A percentile compares a stretch with the other conserved stretches of the same genome.
These are phyloP conservation scores for Rhynchomys soricoides DNA, from an alignment of 2,113 vertebrate species.

Conservation along the genomic window DNA sequence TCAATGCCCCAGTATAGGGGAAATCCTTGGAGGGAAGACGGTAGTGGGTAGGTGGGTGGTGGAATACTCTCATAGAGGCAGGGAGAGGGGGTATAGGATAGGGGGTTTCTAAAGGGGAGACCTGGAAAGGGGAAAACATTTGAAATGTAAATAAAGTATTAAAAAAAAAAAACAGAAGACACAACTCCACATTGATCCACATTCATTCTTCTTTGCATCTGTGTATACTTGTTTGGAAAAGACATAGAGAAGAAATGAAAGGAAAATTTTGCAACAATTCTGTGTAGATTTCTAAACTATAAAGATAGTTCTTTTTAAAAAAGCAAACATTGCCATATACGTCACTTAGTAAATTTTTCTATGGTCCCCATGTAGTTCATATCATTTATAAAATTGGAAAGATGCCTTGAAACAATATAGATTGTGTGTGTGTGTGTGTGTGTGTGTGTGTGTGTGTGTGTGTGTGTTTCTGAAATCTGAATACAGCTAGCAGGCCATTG, in stretches of 20 bases:
- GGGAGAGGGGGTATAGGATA: too few species aligned
- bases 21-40: too few species aligned
- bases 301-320: slow-evolving; percentile 53
- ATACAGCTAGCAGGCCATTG: slow-evolving; percentile 61
- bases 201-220: slow-evolving; percentile 53
- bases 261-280: slow-evolving; percentile 38
- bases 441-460: slow-evolving; percentile 35
- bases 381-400: slow-evolving; percentile 76
- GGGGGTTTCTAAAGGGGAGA: too few species aligned
- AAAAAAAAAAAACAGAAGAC: too few species aligned
- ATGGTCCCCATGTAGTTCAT: slow-evolving; percentile 55
- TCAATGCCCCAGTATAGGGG: too few species aligned
- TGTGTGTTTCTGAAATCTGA: slow-evolving; percentile 63
- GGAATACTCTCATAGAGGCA: too few species aligned
- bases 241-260: slow-evolving; percentile 39
- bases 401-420: slow-evolving; percentile 76
- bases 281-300: slow-evolving; percentile 45
- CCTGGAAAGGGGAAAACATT: too few species aligned
- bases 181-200: neutral
- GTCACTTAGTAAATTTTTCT: slow-evolving; percentile 57
- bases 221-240: neutral
- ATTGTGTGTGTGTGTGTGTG: slow-evolving; percentile 62
- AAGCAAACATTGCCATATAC: slow-evolving; percentile 57
- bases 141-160: too few species aligned
- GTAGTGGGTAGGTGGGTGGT: too few species aligned